These are phyloP conservation scores for Sogatella furcifera DNA, from an alignment of 1,140 invertebrate genomes.

Conservation along the genomic window DNA sequence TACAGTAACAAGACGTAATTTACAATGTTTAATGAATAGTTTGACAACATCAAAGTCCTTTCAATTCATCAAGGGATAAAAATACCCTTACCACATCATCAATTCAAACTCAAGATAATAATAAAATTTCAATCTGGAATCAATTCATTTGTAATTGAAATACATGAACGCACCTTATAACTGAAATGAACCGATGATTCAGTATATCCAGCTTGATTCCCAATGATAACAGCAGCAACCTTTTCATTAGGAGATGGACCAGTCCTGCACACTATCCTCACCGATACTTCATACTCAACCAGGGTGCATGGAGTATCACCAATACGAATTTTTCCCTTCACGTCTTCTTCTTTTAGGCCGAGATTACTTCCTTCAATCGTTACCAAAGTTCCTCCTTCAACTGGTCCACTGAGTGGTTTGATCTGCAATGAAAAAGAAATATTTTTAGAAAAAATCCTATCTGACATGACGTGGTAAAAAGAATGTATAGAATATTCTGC, in stretches of 20 bases:
- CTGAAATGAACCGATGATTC: conserved; percentile 80
- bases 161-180: conserved; percentile 49
- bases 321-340: conserved; percentile 81
- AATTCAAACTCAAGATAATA: too few relatives aligned
- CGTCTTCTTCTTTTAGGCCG: conserved; percentile 80
- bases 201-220: conserved; percentile 79
- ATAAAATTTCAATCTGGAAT: too few relatives aligned
- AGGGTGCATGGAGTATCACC: conserved; percentile 80
- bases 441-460: too few relatives aligned
- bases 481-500: too few relatives aligned
- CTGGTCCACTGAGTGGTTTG: conserved; percentile 83
- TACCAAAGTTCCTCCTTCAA: conserved; percentile 90
- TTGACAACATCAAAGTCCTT: too few relatives aligned
- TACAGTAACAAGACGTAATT: too few relatives aligned
- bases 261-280: conserved; percentile 79
- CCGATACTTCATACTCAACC: conserved; percentile 83
- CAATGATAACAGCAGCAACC: conserved; percentile 72
- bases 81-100: too few relatives aligned
- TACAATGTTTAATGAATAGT: too few relatives aligned
- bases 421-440: conserved; percentile 45
- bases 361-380: conserved; percentile 95
- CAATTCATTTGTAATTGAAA: too few relatives aligned
- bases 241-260: conserved; percentile 60
- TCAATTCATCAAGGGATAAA: too few relatives aligned
- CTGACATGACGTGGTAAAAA: too few relatives aligned